Conservation (phyloP, 2,113 vertebrate species). For the Poicephalus gulielmi region DNA sequence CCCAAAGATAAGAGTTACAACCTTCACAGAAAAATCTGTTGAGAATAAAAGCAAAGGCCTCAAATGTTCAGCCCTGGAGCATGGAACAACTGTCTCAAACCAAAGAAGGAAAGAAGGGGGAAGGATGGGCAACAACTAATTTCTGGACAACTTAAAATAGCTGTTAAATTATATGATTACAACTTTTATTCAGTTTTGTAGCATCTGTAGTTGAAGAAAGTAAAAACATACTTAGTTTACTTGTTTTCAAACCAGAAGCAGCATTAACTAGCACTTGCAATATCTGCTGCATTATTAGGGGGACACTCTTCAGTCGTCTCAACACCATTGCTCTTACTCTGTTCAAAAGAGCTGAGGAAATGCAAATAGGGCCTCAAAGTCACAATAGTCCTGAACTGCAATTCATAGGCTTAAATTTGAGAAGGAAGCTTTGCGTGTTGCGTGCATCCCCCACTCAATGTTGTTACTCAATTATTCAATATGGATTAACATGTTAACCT, state of each 20-base stretch:
- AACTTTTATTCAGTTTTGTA: background rate
- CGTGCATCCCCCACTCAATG: fast-evolving
- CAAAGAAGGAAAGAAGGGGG: fast-evolving
- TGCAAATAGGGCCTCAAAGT: background rate
- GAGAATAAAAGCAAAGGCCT: background rate
- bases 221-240: background rate
- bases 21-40: background rate
- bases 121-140: background rate
- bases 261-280: background rate
- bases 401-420: background rate
- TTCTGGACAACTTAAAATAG: background rate
- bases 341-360: background rate
- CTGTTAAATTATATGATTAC: fast-evolving
- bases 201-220: background rate
- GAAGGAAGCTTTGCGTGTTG: background rate
- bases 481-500: background rate
- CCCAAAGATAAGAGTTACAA: background rate
- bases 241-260: background rate
- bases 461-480: background rate
- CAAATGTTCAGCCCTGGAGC: background rate
- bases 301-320: background rate
- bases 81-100: background rate
- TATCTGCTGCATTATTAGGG: background rate
- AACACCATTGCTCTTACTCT: background rate
- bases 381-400: background rate